A percentile compares a stretch with the other conserved stretches of the same genome.
Evolutionary conservation across 2,888 invertebrate species (phyloP).

Genomic region (Callosobruchus maculatus): DNA sequence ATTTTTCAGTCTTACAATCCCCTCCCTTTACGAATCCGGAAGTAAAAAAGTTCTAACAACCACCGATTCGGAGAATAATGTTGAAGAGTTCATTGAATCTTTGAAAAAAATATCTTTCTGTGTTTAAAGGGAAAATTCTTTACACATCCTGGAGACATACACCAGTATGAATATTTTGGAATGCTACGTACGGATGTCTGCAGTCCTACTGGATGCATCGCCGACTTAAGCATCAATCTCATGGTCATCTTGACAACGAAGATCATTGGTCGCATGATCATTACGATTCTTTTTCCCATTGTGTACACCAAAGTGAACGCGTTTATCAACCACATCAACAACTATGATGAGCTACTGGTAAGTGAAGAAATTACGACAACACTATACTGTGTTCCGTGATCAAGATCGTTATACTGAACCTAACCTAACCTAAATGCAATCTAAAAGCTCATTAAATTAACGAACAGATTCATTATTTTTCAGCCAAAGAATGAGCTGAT

Average conservation of each 20-base stretch:
- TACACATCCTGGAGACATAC: conserved; percentile 47
- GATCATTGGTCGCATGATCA: conserved; percentile 43
- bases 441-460: no score
- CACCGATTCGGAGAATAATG: no score
- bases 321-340: neutral
- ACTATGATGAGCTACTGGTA: neutral
- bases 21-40: no score
- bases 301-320: neutral
- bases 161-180: conserved; percentile 25
- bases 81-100: no score
- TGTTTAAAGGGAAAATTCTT: conserved; percentile 48
- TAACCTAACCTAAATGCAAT: no score
- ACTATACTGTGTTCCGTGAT: no score
- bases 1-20: no score
- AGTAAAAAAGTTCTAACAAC: no score
- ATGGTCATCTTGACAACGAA: conserved; percentile 57
- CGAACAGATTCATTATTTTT: no score
- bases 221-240: conserved; percentile 56
- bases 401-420: no score
- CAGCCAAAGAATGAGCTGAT: no score
- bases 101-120: no score
- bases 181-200: conserved; percentile 45
- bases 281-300: conserved; percentile 46
- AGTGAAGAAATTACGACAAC: neutral
- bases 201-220: conserved; percentile 55